Evolutionary conservation across 2,113 vertebrate genomes (phyloP), one percentile per base, ranked within the genome.

Genomic region (Petromus typicus): DNA sequence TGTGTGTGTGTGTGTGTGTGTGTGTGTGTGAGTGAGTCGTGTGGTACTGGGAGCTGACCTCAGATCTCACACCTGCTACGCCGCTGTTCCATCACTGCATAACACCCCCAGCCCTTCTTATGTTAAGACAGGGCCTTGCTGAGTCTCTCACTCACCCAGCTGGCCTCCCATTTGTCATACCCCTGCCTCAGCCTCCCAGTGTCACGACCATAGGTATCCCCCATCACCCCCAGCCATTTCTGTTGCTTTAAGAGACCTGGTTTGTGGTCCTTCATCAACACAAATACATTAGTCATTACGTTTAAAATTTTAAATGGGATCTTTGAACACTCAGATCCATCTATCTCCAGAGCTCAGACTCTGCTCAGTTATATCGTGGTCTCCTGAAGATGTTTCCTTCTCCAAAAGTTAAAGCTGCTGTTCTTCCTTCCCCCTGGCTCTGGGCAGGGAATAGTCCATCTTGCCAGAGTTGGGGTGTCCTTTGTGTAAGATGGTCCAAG

Each of bases 301-400:
- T 32, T 17, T 14, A 43, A 61, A 59, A 2, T n/a, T n/a, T 67
- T 79, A 51, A 18, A 48, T 3, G 4, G 32, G 40, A 57, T 40
- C 54, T 81, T 43, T 0, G 3, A 32, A 78, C 73, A 22, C 10
- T 10, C 2, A n/a, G 23, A 8, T 73, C 64, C 56, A 14, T 64
- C n/a, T 25, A 30, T 83, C 27, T 83, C 45, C 56, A 54, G 61
- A 73, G 73, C 32, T 54, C 40, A 73, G 0, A 92, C 11, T 64
- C n/a, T 40, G 3, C 13, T 25, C 37, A 4, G 32, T 0, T 8
- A 71, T 1, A 4, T 27, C 4, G 0, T 2, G 14, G 57, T 34
- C 14, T 48, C 23, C 12, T 48, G 43, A 2, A 1, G 18, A 48
- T 6, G 16, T 5, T 76, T 54, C 23, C 48, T 80, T 51, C 64